Evolutionary conservation across 2,797 vertebrate genomes (phyloP).

Genomic region (Pipistrellus pygmaeus): DNA sequence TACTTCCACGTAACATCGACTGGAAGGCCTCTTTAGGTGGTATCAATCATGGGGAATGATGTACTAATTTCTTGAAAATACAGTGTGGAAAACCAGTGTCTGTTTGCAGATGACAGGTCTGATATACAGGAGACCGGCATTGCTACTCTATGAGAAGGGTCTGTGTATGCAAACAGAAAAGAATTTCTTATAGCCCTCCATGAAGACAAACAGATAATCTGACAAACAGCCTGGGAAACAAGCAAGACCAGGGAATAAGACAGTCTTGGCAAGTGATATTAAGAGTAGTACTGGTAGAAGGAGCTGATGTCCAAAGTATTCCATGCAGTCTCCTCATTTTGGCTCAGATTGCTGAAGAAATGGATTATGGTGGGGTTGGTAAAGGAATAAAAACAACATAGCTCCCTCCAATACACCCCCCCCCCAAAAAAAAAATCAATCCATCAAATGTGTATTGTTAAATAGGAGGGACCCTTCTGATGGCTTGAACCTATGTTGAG

Average conservation of each 20-base stretch:
- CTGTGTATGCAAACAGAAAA: not conserved
- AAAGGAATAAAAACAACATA: not conserved
- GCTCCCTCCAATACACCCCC: too few species aligned
- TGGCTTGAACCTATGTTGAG: not conserved
- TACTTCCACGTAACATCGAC: not conserved
- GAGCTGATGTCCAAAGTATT: not conserved
- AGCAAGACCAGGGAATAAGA: not conserved
- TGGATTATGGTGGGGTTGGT: not conserved
- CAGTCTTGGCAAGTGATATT: not conserved
- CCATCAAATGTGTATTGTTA: not conserved
- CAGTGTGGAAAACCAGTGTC: slow-evolving; percentile 26
- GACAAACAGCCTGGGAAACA: not conserved
- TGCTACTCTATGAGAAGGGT: not conserved
- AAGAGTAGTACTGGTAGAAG: not conserved
- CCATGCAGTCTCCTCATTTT: not conserved
- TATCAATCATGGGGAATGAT: not conserved
- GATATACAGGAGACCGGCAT: slow-evolving; percentile 7
- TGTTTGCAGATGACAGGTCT: slow-evolving; percentile 18
- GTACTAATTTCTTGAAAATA: slow-evolving; percentile 64
- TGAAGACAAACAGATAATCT: not conserved
- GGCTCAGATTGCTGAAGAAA: not conserved
- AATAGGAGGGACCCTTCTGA: not conserved
- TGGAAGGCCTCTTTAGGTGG: not conserved
- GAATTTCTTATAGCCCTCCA: not conserved
- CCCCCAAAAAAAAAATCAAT: too few species aligned